Percentiles rank a stretch among this genome's conserved stretches.
Evolutionary conservation across 2,797 vertebrate species (phyloP).

Genomic region (Basileuterus tristriatus): DNA sequence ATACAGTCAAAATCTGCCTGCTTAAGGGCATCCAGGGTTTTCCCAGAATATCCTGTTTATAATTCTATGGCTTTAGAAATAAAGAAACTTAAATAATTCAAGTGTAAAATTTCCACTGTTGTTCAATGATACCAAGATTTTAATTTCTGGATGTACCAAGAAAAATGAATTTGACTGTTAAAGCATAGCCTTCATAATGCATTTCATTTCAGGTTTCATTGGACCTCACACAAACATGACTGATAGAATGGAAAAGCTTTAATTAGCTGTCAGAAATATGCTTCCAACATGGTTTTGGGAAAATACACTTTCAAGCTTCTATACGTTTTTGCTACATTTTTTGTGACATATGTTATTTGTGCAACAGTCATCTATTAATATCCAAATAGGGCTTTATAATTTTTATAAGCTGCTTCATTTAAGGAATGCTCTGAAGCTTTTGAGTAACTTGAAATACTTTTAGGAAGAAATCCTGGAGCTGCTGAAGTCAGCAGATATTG

Average conservation of each 20-base stretch:
- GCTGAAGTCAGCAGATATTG: background rate
- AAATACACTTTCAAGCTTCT: slow-evolving; percentile 9
- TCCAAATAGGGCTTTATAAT: background rate
- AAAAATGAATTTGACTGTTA: background rate
- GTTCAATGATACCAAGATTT: background rate
- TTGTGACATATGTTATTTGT: background rate
- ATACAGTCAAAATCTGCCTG: background rate
- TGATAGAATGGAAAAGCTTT: slow-evolving; percentile 37
- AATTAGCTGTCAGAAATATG: slow-evolving; percentile 57
- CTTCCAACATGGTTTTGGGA: background rate
- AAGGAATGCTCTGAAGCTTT: background rate
- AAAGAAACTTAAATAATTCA: background rate
- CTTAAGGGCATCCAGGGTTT: background rate
- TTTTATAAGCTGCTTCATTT: background rate
- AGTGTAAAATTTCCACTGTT: background rate
- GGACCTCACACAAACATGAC: slow-evolving; percentile 13
- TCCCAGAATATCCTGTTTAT: background rate
- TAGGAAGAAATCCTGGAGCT: background rate
- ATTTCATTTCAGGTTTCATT: slow-evolving; percentile 37
- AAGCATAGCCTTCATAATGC: background rate
- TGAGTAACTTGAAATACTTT: background rate
- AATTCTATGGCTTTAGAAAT: background rate
- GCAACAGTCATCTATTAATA: background rate
- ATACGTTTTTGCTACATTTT: background rate
- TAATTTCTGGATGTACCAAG: background rate